Evolutionary conservation across 2,888 invertebrate genomes (phyloP).

Genomic region (Leptinotarsa peninsularis): DNA sequence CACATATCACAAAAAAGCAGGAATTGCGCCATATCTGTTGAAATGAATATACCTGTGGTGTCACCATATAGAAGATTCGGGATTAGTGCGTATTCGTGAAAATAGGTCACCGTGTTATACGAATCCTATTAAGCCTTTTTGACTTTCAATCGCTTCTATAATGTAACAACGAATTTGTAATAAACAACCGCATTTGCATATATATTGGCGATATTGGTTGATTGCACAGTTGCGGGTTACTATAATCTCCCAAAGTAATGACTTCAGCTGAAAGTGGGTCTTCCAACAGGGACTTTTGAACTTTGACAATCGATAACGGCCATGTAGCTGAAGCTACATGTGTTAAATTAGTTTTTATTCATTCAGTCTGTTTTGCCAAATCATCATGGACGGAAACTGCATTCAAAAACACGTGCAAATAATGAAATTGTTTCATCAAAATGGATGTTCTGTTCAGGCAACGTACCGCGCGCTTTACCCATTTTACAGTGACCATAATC

Average conservation of each 20-base stretch:
- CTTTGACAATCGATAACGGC: no score
- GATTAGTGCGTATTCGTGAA: not conserved
- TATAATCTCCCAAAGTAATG: conserved; percentile 2
- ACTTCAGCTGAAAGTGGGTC: not conserved
- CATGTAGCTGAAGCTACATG: no score
- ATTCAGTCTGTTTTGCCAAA: no score
- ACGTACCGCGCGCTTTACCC: no score
- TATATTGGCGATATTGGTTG: conserved; percentile 13
- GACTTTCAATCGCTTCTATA: conserved; percentile 7
- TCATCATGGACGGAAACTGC: no score
- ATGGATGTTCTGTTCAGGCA: no score
- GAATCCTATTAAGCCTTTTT: conserved; percentile 8
- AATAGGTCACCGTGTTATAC: not conserved
- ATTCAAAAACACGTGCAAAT: no score
- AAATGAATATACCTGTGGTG: not conserved
- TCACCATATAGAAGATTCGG: not conserved
- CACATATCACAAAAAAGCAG: not conserved
- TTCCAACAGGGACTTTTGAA: no score
- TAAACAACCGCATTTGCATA: conserved; percentile 16
- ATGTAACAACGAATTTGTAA: conserved; percentile 15
- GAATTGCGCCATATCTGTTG: not conserved
- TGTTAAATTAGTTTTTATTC: no score
- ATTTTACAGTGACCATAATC: no score
- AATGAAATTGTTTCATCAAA: no score
- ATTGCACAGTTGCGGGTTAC: not conserved